These are phyloP conservation scores for Lepilemur septentrionalis DNA, from an alignment of 2,797 vertebrate species.

Conservation along the genomic window DNA sequence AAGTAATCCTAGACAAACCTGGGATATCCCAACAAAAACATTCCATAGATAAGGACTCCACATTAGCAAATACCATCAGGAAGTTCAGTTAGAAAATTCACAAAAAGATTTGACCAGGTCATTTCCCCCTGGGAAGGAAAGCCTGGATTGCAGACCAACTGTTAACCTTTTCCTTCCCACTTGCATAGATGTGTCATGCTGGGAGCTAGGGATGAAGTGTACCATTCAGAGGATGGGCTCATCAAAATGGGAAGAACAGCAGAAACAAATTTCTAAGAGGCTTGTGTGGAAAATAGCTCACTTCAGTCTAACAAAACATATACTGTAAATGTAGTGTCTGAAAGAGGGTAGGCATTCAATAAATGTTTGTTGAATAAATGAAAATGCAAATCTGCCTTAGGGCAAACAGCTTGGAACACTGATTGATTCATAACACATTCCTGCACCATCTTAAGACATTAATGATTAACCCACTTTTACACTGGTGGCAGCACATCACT, in stretches of 20 bases:
- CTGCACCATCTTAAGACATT: not conserved
- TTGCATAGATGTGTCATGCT: not conserved
- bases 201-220: not conserved
- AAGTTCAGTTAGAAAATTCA: not conserved
- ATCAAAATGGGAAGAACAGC: not conserved
- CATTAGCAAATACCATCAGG: not conserved
- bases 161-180: not conserved
- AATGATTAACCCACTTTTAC: not conserved
- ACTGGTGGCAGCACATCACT: not conserved
- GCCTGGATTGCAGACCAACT: not conserved
- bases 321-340: not conserved
- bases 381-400: constrained; percentile 1
- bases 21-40: not conserved
- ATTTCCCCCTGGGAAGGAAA: not conserved
- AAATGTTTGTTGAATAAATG: not conserved
- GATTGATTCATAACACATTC: not conserved
- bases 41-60: not conserved
- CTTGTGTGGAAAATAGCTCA: not conserved
- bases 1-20: not conserved
- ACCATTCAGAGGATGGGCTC: not conserved
- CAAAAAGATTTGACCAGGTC: not conserved
- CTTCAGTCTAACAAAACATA: not conserved
- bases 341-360: not conserved
- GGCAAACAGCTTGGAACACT: not conserved
- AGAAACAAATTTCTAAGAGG: not conserved